Base-by-base conservation (phyloP, 2,113 vertebrate species). In the Ceyx cyanopectus region DNA sequence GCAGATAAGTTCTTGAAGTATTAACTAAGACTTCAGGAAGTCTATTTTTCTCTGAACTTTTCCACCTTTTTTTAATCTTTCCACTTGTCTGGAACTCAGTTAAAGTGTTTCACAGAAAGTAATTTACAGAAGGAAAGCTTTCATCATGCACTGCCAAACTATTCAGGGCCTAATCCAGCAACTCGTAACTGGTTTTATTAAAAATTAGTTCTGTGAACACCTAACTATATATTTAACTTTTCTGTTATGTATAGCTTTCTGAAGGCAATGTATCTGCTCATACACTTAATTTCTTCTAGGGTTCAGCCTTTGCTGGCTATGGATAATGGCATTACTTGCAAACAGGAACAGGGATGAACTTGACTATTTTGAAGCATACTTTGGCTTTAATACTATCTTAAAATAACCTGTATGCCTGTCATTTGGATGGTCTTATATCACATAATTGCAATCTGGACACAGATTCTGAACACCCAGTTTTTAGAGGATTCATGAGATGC, bases 21-120 rank as follows among this genome's bases (percentile, higher is more conserved):
- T 88, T 93, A 72, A 58, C 65, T 62, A 81, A 90, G 32, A 82
- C 41, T 67, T 68, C 57, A 81, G 79, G 54, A 87, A 91, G 85
- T 65, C 72, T 74, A 50, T 56, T 88, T 89, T 82, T 89, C 66
- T 67, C 68, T 67, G 65, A 91, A 78, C 61, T 60, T 90, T 89
- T 83, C 66, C 91, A 89, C 48, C 22, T 43, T 74, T 81, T 83
- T 91, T 70, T 22, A 82, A 58, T 89, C 75, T 93, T 85, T 37
- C 3, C 7, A 57, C 53, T 92, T 86, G 82, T 78, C 89, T 91
- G 75, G 89, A 85, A 68, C 72, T 73, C 1, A 3, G 57, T 83
- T 91, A 41, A 85, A 93, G 21, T 37, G 43, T 85, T 94, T 85
- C 82, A 78, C 85, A 92, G 76, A 81, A 91, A 85, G n/a, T 57